Evolutionary conservation across 1,140 invertebrate genomes (phyloP).

Genomic region (Lordiphosa clarofinis): DNA sequence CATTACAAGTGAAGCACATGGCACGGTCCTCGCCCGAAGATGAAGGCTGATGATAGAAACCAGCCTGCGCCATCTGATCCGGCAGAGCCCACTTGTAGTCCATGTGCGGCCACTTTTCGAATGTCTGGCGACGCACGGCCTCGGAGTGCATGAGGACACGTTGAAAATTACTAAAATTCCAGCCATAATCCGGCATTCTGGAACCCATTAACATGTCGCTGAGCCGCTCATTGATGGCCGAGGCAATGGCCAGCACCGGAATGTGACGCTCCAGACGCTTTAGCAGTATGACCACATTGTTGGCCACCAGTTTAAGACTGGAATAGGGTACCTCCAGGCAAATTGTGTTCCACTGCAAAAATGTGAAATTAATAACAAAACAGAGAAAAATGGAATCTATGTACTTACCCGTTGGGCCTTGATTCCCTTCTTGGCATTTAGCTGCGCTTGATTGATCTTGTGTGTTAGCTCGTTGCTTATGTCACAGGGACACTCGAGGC

Average conservation of each 20-base stretch:
- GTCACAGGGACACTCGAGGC: slow-evolving; percentile 87
- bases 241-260: slow-evolving; percentile 92
- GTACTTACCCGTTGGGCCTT: slow-evolving; percentile 89
- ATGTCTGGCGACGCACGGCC: slow-evolving; percentile 92
- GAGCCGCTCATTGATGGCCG: slow-evolving; percentile 91
- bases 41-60: slow-evolving; percentile 96
- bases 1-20: slow-evolving; percentile 96
- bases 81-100: slow-evolving; percentile 98
- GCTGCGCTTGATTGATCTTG: slow-evolving; percentile 86
- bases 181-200: slow-evolving; percentile 78
- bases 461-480: slow-evolving; percentile 88
- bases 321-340: slow-evolving; percentile 89
- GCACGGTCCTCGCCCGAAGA: slow-evolving; percentile 93
- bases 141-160: slow-evolving; percentile 94
- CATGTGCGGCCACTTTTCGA: slow-evolving; percentile 96
- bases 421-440: slow-evolving; percentile 87
- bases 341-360: slow-evolving; percentile 93
- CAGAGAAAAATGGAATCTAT: neutral
- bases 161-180: slow-evolving; percentile 69
- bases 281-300: slow-evolving; percentile 89
- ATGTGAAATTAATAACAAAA: slow-evolving; percentile 3
- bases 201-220: slow-evolving; percentile 85
- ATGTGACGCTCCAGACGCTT: slow-evolving; percentile 90
- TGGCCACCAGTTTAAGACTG: slow-evolving; percentile 88
- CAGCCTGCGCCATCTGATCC: slow-evolving; percentile 96